Evolutionary conservation across 2,888 invertebrate genomes (phyloP), one percentile per base, ranked within the genome.

Genomic region (Agrilus mali): DNA sequence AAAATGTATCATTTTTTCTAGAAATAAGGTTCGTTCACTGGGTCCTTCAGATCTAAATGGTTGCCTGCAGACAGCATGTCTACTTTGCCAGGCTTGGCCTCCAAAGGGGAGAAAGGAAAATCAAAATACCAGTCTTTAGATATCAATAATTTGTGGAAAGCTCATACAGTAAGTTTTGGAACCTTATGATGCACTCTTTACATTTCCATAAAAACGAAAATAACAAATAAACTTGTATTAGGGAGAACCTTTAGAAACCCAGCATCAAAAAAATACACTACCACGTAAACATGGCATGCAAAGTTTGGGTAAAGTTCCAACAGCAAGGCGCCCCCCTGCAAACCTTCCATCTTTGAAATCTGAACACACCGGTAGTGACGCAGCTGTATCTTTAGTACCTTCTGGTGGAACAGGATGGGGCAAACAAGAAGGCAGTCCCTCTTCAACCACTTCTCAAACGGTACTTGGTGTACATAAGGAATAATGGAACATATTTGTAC

Each of bases 211-310:
- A 3, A 13, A 16, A 1, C 16, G 6, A 14, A 37, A 16, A 37
- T 37, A 16, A 37, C 13, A 37, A 37, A 17, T 33, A 35, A 35
- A 50, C 46, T 43, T 50, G n/a, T 65, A 67, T 42, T 60, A 87
- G 87, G 86, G 86, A 66, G 86, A 87, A 73, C 82, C 82, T 69
- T 82, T 80, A 62, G 89, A 90, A 72, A 85, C 86, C 65, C 84
- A 85, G 64, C 84, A 84, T 69, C 85, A 85, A 63, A 89, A 88
- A 73, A 86, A 80, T 72, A 82, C 85, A 74, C 80, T 86, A 73
- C 84, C 85, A 68, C 89, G 89, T 73, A 95, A 95, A 82, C 94
- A 96, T 94, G 96, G 96, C 80, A 90, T 97, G 86, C 97, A 97
- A 86, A 87, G 86, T 77, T 84, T 98, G 84, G 97, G 97, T 74